phyloP scores from a whole-genome alignment of 2,113 vertebrate species.

The Ovis canadensis region DNA sequence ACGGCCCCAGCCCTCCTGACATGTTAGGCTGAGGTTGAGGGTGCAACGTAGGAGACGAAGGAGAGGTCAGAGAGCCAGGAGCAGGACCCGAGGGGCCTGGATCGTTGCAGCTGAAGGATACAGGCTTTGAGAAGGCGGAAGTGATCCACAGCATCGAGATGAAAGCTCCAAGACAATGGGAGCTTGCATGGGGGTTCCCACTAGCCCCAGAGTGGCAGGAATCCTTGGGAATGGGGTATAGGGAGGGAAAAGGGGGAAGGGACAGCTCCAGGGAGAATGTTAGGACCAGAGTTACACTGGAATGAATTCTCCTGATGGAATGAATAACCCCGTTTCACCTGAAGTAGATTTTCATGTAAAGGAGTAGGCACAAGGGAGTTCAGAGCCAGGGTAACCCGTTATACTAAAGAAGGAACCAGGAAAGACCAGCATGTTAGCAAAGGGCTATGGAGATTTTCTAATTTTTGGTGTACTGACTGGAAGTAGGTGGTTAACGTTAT shows the following conservation, averaged over 20 bases:
- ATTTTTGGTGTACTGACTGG: neutral
- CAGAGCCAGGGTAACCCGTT: neutral
- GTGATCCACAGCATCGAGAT: neutral
- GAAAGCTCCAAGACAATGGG: neutral
- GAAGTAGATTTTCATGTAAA: neutral
- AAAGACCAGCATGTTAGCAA: neutral
- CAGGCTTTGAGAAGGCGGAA: neutral
- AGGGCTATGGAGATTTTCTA: neutral
- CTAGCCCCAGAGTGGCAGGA: neutral
- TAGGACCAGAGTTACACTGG: neutral
- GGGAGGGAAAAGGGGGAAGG: neutral
- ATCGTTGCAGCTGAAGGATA: neutral
- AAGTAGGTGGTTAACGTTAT: neutral
- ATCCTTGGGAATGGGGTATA: neutral
- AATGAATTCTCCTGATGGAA: neutral
- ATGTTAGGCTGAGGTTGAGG: neutral
- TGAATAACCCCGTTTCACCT: neutral
- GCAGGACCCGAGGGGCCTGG: neutral
- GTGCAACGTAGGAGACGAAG: neutral
- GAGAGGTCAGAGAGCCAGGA: neutral
- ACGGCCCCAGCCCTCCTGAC: neutral
- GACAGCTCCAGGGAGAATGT: neutral
- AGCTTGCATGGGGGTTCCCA: neutral
- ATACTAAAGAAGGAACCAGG: neutral
- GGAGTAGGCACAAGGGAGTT: neutral